Conservation (phyloP, 2,888 invertebrate genomes). For the Drosophila recens region DNA sequence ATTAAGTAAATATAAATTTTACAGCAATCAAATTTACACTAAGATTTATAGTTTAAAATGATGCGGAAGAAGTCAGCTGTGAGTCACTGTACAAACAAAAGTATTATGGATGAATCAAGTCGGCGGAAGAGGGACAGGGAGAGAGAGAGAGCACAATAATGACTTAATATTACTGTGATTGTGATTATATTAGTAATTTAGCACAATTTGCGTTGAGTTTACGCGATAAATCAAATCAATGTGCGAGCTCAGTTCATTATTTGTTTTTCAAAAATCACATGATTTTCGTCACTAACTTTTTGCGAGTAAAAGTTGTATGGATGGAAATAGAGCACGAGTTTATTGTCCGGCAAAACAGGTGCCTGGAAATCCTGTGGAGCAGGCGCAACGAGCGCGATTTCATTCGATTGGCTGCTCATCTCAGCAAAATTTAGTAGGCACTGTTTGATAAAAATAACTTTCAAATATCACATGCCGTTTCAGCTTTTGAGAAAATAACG, state of each 20-base stretch:
- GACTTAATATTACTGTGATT: constrained; percentile 44
- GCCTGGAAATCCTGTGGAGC: constrained; percentile 75
- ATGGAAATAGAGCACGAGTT: constrained; percentile 89
- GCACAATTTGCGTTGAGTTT: constrained; percentile 26
- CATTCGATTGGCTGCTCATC: constrained; percentile 55
- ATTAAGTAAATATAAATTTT: too few relatives aligned
- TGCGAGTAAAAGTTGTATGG: constrained; percentile 91
- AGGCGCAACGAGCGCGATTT: constrained; percentile 33
- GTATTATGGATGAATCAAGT: constrained; percentile 4
- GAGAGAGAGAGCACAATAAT: constrained; percentile 5
- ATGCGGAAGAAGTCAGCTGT: too few relatives aligned
- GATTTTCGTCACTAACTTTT: constrained; percentile 87
- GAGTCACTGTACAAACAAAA: neutral
- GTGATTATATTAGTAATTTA: constrained; percentile 53
- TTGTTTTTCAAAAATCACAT: constrained; percentile 41
- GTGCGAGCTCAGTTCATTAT: constrained; percentile 4
- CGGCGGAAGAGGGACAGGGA: too few relatives aligned
- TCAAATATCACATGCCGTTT: constrained; percentile 64
- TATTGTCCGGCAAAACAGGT: constrained; percentile 80
- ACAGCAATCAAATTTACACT: too few relatives aligned
- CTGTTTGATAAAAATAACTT: constrained; percentile 18
- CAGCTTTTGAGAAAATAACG: constrained; percentile 17
- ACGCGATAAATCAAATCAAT: neutral
- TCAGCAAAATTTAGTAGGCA: constrained; percentile 3
- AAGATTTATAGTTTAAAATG: too few relatives aligned